These are phyloP conservation scores for Oscheius sp. DNA, from an alignment of 1,140 invertebrate species.

Conservation along the genomic window DNA sequence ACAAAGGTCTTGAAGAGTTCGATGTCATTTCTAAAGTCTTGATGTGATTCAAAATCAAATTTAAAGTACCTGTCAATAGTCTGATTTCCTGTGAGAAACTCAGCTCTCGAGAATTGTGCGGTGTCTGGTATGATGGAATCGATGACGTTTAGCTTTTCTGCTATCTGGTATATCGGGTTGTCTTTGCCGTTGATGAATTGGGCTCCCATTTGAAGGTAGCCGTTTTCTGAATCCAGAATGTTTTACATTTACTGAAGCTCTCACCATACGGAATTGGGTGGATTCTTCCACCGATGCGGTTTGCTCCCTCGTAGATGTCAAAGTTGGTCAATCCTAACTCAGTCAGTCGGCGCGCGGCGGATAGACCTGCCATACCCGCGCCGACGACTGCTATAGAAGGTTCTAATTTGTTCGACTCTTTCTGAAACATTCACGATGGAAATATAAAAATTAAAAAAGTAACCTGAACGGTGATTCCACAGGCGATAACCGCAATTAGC, in stretches of 20 bases:
- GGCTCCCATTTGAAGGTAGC: slow-evolving; percentile 40
- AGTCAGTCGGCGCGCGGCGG: slow-evolving; percentile 62
- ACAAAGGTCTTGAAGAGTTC: slow-evolving; percentile 27
- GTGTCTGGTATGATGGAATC: slow-evolving; percentile 32
- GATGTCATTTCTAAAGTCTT: slow-evolving; percentile 18
- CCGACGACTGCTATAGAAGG: slow-evolving; percentile 61
- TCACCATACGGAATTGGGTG: slow-evolving; percentile 45
- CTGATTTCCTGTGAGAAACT: slow-evolving; percentile 37
- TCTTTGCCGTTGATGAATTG: slow-evolving; percentile 41
- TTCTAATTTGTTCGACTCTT: slow-evolving; percentile 27
- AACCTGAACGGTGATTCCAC: slow-evolving; percentile 34
- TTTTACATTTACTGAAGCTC: not conserved
- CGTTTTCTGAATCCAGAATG: slow-evolving; percentile 19
- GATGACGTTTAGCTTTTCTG: slow-evolving; percentile 37
- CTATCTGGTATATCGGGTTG: slow-evolving; percentile 42
- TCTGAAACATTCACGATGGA: slow-evolving; percentile 6
- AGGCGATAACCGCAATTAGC: slow-evolving; percentile 17
- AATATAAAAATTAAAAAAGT: not conserved
- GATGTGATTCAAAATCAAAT: not conserved
- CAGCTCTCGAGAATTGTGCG: slow-evolving; percentile 30
- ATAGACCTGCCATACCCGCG: slow-evolving; percentile 64
- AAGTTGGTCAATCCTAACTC: slow-evolving; percentile 58
- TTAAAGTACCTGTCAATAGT: slow-evolving; percentile 12
- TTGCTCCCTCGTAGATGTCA: slow-evolving; percentile 63
- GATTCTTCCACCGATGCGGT: slow-evolving; percentile 64